These are phyloP conservation scores for Lamproptera curius DNA, from an alignment of 2,888 invertebrate species.

Conservation along the genomic window DNA sequence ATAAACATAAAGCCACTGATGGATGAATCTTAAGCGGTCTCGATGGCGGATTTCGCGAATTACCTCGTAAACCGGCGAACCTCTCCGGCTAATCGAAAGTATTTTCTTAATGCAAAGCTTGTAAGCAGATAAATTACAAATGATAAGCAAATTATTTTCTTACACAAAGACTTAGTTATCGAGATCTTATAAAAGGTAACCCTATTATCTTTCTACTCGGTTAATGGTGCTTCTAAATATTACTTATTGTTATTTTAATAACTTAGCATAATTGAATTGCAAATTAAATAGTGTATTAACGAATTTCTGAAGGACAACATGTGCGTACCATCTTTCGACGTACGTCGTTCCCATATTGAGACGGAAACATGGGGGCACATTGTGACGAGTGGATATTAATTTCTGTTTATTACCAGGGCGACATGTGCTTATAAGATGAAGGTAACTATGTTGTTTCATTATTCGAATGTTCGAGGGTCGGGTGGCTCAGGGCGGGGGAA, in stretches of 20 bases:
- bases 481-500: constrained; percentile 50
- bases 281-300: too few relatives aligned
- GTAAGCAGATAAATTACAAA: constrained; percentile 20
- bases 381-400: constrained; percentile 59
- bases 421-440: constrained; percentile 70
- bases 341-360: background rate
- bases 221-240: too few relatives aligned
- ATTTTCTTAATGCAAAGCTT: background rate
- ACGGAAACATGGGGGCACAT: constrained; percentile 23
- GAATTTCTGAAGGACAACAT: too few relatives aligned
- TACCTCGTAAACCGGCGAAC: constrained; percentile 15
- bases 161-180: too few relatives aligned
- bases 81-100: constrained; percentile 25
- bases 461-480: constrained; percentile 55
- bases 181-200: too few relatives aligned
- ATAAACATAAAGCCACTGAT: constrained; percentile 37
- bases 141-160: too few relatives aligned
- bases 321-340: too few relatives aligned
- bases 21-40: constrained; percentile 24
- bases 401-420: constrained; percentile 62
- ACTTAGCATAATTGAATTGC: too few relatives aligned
- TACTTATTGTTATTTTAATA: too few relatives aligned
- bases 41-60: constrained; percentile 15
- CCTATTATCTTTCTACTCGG: too few relatives aligned
- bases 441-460: constrained; percentile 71